A percentile compares a stretch with the other conserved stretches of the same genome.
Evolutionary conservation across 2,797 vertebrate genomes (phyloP).

Genomic region (Gallinago stenura): DNA sequence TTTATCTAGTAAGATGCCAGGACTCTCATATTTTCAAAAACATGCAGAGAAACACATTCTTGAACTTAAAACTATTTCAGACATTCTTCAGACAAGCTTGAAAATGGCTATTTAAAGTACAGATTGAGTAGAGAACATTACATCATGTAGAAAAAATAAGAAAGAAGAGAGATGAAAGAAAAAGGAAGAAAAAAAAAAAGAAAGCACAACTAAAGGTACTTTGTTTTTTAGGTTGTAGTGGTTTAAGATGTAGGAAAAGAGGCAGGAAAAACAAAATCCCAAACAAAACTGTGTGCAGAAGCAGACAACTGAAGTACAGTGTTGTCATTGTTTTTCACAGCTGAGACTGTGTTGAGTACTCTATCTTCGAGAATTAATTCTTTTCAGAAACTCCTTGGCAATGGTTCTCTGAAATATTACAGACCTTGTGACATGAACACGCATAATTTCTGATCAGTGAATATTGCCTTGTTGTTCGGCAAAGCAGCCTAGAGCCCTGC

Average conservation of each 20-base stretch:
- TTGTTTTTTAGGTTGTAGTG: background rate
- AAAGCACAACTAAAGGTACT: background rate
- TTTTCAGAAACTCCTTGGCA: background rate
- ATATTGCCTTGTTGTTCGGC: background rate
- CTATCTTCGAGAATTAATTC: background rate
- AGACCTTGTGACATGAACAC: background rate
- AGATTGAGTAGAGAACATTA: background rate
- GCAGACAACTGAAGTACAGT: background rate
- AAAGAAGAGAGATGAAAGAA: background rate
- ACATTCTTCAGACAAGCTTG: background rate
- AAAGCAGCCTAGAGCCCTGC: background rate
- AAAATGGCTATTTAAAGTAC: background rate
- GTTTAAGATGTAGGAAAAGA: background rate
- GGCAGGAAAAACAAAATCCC: background rate
- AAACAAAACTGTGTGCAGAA: background rate
- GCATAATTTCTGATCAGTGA: background rate
- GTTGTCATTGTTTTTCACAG: background rate
- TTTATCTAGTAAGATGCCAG: background rate
- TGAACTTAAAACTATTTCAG: background rate
- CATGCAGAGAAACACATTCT: background rate
- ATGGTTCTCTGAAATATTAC: background rate
- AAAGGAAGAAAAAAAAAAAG: accelerated
- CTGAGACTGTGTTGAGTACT: background rate
- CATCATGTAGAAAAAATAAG: background rate
- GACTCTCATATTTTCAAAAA: background rate